Conservation (phyloP, 2,113 vertebrate species). For the Lipotes vexillifer region DNA sequence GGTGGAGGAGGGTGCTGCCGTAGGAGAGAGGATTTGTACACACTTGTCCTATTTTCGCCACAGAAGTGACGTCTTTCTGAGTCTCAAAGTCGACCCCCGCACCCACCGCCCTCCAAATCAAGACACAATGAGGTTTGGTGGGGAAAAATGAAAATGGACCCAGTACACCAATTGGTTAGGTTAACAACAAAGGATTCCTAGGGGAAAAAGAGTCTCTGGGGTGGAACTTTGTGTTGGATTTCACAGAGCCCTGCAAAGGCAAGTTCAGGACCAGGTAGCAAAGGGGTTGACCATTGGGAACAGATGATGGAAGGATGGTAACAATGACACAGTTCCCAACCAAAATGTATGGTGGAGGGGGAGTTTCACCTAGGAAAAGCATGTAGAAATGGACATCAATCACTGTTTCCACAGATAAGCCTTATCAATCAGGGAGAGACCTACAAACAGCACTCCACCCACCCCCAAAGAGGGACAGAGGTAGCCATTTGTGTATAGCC, state of each 20-base stretch:
- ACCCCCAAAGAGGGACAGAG: too few relatives aligned
- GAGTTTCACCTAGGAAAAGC: neutral
- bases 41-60: neutral
- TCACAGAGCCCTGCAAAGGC: neutral
- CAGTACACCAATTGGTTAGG: neutral
- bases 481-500: neutral
- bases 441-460: neutral
- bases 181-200: neutral
- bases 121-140: neutral
- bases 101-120: neutral
- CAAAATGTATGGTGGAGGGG: neutral
- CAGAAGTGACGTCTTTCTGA: neutral
- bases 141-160: neutral
- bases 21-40: neutral
- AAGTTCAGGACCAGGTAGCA: neutral
- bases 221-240: neutral
- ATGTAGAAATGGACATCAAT: neutral
- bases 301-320: neutral
- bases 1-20: neutral
- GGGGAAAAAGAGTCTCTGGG: rapidly evolving
- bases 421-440: neutral
- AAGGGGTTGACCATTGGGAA: neutral
- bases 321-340: neutral
- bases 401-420: neutral
- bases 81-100: neutral